Evolutionary conservation across 1,140 invertebrate genomes (phyloP), one percentile per base, ranked within the genome.

Genomic region (Nylanderia fulva): DNA sequence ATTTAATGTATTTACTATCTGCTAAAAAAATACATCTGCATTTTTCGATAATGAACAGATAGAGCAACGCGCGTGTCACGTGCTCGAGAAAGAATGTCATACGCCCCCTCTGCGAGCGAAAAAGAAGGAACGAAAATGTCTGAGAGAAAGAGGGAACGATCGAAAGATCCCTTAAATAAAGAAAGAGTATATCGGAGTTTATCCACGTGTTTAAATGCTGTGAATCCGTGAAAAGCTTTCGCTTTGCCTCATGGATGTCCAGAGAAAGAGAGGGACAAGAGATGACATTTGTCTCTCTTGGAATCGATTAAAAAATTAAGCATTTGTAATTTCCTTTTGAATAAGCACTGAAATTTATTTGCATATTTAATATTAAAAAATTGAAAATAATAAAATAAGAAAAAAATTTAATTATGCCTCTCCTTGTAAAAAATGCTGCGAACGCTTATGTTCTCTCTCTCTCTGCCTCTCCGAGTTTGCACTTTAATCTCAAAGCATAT

Each of bases 101-200:
- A 88, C 87, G 86, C 86, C 74, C 86, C 74, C 54, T 87, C 45
- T 64, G 11, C 24, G 66, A 54, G 1, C 54, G 66, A 79, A 68
- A 74, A 56, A 75, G 74, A 56, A 69, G 18, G 33, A 15, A 8
- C 2, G 3, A 45, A 45, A 45, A 45, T 2, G 42, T 13, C 52
- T 39, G n/a, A 24, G 13, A n/a, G 15, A 39, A 21, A 56, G 36
- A 60, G 33, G 52, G 33, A 83, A 11, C 15, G 11, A 27, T 39
- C 18, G 21, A 48, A 6, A 64, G 39, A 36, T 9, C 7, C 21
- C 21, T 39, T 72, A 6, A 9, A 54, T 2, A 39, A 11, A 33
- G 3, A n/a, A 5, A 21, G 15, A 29, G 13, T 58, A 72, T 83
- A 86, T 45, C 86, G 75, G 71, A 69, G n/a, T 91, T 92, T 92